Percentiles rank a stretch among this genome's conserved stretches.
Conservation (phyloP, 2,797 vertebrate species). For the Leptatherina wallacei region DNA sequence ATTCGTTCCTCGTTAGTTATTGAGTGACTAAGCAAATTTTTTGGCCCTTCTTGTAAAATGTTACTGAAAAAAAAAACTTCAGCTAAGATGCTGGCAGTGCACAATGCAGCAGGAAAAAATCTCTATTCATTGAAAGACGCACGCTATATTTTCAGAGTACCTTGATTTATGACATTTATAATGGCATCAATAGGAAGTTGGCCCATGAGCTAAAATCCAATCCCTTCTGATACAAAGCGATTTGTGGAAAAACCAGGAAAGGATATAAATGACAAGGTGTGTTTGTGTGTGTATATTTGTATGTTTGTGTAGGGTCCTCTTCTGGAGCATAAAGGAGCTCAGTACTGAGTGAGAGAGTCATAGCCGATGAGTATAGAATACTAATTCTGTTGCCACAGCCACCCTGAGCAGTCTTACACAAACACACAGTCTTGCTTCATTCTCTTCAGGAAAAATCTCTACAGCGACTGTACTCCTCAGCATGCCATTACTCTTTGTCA, state of each 20-base stretch:
- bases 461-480: constrained; percentile 14
- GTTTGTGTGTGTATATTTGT: constrained; percentile 30
- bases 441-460: constrained; percentile 39
- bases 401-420: constrained; percentile 50
- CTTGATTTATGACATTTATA: constrained; percentile 64
- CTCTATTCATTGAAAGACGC: constrained; percentile 41
- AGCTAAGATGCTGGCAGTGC: constrained; percentile 14
- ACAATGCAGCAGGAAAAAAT: constrained; percentile 19
- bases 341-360: constrained; percentile 81
- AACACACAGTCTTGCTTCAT: constrained; percentile 40
- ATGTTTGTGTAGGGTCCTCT: constrained; percentile 49
- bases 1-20: no score
- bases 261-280: constrained; percentile 64
- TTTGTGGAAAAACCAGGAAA: constrained; percentile 57
- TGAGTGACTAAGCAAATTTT: no score
- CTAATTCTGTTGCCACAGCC: constrained; percentile 82
- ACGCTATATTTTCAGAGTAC: constrained; percentile 40
- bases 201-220: constrained; percentile 46
- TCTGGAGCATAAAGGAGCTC: constrained; percentile 84
- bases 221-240: constrained; percentile 58
- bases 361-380: constrained; percentile 80
- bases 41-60: no score
- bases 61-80: background rate
- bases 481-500: constrained; percentile 53
- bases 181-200: constrained; percentile 62